Evolutionary conservation across 2,113 vertebrate species (phyloP).

Genomic region (Calidris pugnax): DNA sequence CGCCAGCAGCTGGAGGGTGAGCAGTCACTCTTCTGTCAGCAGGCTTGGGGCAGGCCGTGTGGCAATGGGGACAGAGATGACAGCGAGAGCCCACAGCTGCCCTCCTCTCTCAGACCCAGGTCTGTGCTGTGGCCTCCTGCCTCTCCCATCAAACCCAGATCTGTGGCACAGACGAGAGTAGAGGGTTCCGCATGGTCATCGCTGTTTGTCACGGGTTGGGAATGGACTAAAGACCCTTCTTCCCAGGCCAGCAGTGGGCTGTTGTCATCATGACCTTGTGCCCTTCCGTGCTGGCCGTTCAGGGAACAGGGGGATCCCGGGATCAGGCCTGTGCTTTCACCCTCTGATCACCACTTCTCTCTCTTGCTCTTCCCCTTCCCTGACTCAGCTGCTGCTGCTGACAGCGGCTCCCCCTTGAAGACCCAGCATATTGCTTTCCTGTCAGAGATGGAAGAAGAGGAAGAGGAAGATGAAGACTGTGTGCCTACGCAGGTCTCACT

Average conservation of each 20-base stretch:
- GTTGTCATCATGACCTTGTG: neutral
- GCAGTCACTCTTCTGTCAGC: neutral
- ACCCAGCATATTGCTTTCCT: slow-evolving; percentile 64
- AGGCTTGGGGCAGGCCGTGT: neutral
- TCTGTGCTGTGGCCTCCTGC: neutral
- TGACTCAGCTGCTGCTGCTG: slow-evolving; percentile 62
- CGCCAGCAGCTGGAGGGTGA: slow-evolving; percentile 76
- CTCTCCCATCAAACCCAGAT: neutral
- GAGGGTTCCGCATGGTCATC: neutral
- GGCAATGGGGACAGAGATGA: neutral
- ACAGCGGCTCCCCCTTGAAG: slow-evolving; percentile 54
- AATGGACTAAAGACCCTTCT: neutral
- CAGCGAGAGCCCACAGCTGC: neutral
- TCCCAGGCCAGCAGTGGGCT: neutral
- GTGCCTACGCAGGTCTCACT: slow-evolving; percentile 67
- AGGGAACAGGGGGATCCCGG: neutral
- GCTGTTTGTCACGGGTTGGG: neutral
- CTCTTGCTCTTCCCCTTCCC: neutral
- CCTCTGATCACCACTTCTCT: neutral
- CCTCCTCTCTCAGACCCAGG: too few relatives aligned
- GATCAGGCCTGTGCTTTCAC: neutral
- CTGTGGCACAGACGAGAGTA: neutral
- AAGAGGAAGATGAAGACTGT: slow-evolving; percentile 39
- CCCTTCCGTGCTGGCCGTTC: neutral
- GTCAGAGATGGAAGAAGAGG: slow-evolving; percentile 66